Conservation (phyloP, 1,140 invertebrate genomes). For the Teleopsis dalmanni region DNA sequence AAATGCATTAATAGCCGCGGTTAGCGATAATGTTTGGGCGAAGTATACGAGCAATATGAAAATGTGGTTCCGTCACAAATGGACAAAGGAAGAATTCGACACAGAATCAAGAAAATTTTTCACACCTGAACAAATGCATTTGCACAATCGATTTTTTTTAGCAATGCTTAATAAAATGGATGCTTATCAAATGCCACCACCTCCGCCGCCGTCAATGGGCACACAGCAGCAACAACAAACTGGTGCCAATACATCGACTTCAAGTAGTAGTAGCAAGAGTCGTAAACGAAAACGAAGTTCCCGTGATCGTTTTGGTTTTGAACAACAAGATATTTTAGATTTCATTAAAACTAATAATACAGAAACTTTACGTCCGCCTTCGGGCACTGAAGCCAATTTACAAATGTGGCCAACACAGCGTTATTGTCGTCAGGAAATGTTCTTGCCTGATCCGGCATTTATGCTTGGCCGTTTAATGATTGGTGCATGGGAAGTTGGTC, state of each 20-base stretch:
- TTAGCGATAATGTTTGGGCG: slow-evolving; percentile 59
- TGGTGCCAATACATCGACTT: slow-evolving; percentile 26
- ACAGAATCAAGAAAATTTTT: slow-evolving; percentile 62
- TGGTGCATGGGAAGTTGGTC: slow-evolving; percentile 72
- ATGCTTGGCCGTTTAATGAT: slow-evolving; percentile 70
- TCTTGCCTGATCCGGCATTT: slow-evolving; percentile 67
- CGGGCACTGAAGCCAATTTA: slow-evolving; percentile 18
- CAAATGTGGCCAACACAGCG: slow-evolving; percentile 38
- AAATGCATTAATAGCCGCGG: slow-evolving; percentile 52
- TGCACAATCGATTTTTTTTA: slow-evolving; percentile 77
- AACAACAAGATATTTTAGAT: slow-evolving; percentile 51
- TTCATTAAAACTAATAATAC: slow-evolving; percentile 45
- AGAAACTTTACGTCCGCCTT: slow-evolving; percentile 26
- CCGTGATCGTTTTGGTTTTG: slow-evolving; percentile 59
- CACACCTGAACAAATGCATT: slow-evolving; percentile 60
- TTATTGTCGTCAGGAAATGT: slow-evolving; percentile 57
- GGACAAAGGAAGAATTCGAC: slow-evolving; percentile 76
- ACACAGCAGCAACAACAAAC: background rate
- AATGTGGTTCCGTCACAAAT: slow-evolving; percentile 64
- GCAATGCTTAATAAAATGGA: slow-evolving; percentile 73
- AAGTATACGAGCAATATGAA: slow-evolving; percentile 64
- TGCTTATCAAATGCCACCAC: slow-evolving; percentile 49
- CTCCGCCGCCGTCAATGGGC: slow-evolving; percentile 22
- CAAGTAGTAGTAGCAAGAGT: slow-evolving; percentile 50
- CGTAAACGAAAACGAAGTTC: slow-evolving; percentile 43